Conservation (phyloP, 2,797 vertebrate genomes). For the Gallirallus australis region DNA sequence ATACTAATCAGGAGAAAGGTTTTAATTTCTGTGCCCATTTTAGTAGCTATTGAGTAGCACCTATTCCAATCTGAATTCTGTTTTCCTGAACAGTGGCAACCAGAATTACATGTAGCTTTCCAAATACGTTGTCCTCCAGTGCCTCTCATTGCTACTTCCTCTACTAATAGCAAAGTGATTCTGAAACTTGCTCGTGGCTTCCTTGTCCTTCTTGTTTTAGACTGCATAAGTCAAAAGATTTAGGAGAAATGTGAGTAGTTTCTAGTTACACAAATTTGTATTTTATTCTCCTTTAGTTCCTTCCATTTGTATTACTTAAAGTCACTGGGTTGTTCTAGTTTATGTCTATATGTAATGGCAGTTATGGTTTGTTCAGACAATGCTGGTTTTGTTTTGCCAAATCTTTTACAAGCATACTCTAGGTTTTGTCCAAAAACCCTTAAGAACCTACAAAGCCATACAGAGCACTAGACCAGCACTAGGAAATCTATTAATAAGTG, state of each 20-base stretch:
- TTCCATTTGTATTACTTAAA: background rate
- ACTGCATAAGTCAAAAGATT: background rate
- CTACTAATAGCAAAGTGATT: background rate
- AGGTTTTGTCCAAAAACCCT: background rate
- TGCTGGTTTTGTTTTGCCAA: background rate
- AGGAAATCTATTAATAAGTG: background rate
- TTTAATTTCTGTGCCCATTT: background rate
- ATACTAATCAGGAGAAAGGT: background rate
- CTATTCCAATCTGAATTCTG: background rate
- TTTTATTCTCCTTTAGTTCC: background rate
- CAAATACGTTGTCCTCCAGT: accelerated
- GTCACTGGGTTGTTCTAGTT: background rate
- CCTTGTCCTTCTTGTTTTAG: background rate
- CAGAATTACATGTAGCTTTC: background rate
- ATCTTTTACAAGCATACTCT: background rate
- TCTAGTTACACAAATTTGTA: background rate
- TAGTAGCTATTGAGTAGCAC: background rate
- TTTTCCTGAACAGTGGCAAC: background rate
- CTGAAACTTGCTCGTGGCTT: background rate
- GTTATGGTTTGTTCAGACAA: background rate
- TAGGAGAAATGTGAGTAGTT: background rate
- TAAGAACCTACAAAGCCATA: background rate
- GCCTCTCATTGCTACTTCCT: background rate
- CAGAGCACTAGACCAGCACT: background rate
- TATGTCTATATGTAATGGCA: background rate